These are phyloP conservation scores for Xanthostigma xanthostigma DNA, from an alignment of 2,888 invertebrate genomes.

Conservation along the genomic window DNA sequence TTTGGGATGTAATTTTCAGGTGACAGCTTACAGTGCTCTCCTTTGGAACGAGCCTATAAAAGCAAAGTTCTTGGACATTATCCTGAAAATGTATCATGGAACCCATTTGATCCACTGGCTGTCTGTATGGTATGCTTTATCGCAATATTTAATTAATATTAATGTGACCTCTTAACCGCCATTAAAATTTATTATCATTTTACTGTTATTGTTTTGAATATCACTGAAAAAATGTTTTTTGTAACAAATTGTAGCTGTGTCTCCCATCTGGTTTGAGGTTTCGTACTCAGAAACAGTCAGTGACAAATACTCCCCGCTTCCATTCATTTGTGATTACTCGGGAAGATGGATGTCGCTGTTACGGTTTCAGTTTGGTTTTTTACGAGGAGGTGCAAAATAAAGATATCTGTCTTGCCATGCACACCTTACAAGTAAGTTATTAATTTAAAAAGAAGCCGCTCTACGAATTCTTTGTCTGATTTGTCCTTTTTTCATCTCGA, in stretches of 20 bases:
- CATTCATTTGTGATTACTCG: conserved; percentile 95
- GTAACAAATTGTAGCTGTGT: conserved; percentile 54
- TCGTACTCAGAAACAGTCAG: conserved; percentile 80
- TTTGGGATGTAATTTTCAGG: conserved; percentile 36
- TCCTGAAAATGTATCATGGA: conserved; percentile 78
- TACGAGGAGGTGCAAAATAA: conserved; percentile 90
- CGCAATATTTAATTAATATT: too few species aligned
- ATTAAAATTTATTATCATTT: too few species aligned
- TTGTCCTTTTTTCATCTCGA: too few species aligned
- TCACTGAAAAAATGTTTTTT: conserved; percentile 10
- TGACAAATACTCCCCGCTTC: conserved; percentile 66
- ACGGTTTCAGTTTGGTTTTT: conserved; percentile 90
- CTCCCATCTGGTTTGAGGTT: conserved; percentile 89
- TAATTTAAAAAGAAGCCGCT: background rate
- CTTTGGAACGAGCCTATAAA: conserved; percentile 87
- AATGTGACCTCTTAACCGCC: too few species aligned
- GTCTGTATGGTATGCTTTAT: conserved; percentile 74
- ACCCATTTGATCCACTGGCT: conserved; percentile 88
- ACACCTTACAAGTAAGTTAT: conserved; percentile 65
- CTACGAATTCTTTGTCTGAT: too few species aligned
- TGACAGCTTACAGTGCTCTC: conserved; percentile 75
- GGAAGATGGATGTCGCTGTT: conserved; percentile 89
- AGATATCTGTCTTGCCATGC: conserved; percentile 90
- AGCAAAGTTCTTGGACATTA: conserved; percentile 88
- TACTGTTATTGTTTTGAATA: background rate